Percentiles rank a stretch among this genome's conserved stretches.
phyloP scores from a whole-genome alignment of 2,113 vertebrate genomes.

The Cyprinodon tularosa region DNA sequence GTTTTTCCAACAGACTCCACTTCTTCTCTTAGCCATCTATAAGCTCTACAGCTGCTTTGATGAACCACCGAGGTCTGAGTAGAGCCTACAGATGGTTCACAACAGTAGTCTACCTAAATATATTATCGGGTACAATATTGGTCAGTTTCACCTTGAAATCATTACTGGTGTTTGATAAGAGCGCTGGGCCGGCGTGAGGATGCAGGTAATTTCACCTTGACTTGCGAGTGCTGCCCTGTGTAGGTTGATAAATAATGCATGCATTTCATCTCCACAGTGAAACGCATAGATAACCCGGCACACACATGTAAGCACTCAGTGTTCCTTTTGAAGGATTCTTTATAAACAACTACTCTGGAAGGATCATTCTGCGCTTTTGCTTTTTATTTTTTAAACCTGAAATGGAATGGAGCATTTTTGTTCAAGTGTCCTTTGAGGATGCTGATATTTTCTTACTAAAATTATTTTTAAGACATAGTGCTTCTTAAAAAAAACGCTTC shows the following conservation, averaged over 20 bases:
- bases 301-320: slow-evolving; percentile 6
- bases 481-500: slow-evolving; percentile 11
- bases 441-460: slow-evolving; percentile 39
- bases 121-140: slow-evolving; percentile 76
- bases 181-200: slow-evolving; percentile 38
- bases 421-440: slow-evolving; percentile 53
- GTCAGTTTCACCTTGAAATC: slow-evolving; percentile 78
- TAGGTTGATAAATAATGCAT: slow-evolving; percentile 64
- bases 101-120: slow-evolving; percentile 80
- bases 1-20: slow-evolving; percentile 38
- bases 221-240: slow-evolving; percentile 47
- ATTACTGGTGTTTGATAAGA: slow-evolving; percentile 54
- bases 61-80: slow-evolving; percentile 69
- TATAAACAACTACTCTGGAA: slow-evolving; percentile 34
- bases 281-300: slow-evolving; percentile 18
- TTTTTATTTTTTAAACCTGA: slow-evolving; percentile 25
- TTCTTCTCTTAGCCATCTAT: slow-evolving; percentile 75
- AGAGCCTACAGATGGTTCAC: slow-evolving; percentile 75
- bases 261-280: slow-evolving; percentile 34
- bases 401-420: slow-evolving; percentile 39
- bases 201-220: slow-evolving; percentile 63
- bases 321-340: slow-evolving; percentile 42
- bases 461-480: slow-evolving; percentile 38
- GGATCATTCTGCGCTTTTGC: slow-evolving; percentile 31
- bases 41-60: slow-evolving; percentile 79